These are phyloP conservation scores for Agriotes lineatus DNA, from an alignment of 2,888 invertebrate genomes.

Conservation along the genomic window DNA sequence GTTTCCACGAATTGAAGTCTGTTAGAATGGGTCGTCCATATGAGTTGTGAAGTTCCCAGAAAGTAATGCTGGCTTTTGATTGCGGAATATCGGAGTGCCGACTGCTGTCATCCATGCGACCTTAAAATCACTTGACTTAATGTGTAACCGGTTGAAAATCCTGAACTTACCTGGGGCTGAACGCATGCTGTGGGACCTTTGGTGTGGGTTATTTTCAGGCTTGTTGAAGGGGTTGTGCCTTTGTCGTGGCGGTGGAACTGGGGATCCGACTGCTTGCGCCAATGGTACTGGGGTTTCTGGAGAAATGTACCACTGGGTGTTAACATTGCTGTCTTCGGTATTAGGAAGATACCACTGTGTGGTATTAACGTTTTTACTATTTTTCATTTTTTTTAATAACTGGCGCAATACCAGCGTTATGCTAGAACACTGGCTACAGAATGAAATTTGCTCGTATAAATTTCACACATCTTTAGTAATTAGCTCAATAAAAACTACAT, in stretches of 20 bases:
- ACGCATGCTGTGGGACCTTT: constrained; percentile 69
- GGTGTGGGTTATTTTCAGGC: constrained; percentile 65
- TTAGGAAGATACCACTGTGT: not conserved
- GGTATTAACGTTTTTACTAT: not conserved
- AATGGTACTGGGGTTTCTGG: constrained; percentile 61
- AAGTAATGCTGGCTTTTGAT: constrained; percentile 67
- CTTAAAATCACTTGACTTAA: constrained; percentile 34
- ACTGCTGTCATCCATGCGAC: constrained; percentile 51
- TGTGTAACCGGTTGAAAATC: not conserved
- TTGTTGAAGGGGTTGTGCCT: constrained; percentile 88
- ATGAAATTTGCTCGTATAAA: not conserved
- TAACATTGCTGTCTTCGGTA: not conserved
- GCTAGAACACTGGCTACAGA: not conserved
- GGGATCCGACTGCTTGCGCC: constrained; percentile 69
- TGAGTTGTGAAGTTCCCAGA: constrained; percentile 78
- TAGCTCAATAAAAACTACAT: not conserved
- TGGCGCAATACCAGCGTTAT: not conserved
- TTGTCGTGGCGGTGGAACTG: constrained; percentile 82
- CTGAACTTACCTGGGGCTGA: constrained; percentile 65
- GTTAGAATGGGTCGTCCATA: constrained; percentile 77
- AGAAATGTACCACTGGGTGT: constrained; percentile 56
- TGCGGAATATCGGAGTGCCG: constrained; percentile 33
- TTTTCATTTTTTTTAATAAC: not conserved
- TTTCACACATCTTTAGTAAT: constrained; percentile 6
- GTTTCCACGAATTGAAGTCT: constrained; percentile 79